Evolutionary conservation across 2,113 vertebrate genomes (phyloP), one percentile per base, ranked within the genome.

Genomic region (Catharus bicknelli): DNA sequence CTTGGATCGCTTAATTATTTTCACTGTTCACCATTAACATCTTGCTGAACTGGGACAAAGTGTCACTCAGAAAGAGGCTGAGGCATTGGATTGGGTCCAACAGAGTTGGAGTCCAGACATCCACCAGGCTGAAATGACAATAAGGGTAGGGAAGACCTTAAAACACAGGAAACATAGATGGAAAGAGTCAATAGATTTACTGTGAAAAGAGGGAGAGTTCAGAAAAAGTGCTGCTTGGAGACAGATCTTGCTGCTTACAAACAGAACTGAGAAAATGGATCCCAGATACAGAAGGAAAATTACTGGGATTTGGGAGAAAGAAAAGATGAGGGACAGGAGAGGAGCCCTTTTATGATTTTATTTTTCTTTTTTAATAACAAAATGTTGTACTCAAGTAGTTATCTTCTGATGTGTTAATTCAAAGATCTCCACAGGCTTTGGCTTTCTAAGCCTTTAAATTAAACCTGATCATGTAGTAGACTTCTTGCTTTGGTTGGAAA

Each of bases 1-100:
- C 53, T 90, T 89, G 81, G 86, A 89, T 72, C 81, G 36, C 72
- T 89, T 84, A 92, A 89, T 96, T 90, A 67, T 86, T 86, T 88
- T 78, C 40, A 10, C n/a, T 68, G 69, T 72, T 96, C 57, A 36
- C n/a, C n/a, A 57, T 89, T 90, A 95, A 82, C 66, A 59, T 86
- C 58, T 92, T 79, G 36, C 45, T 79, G 69, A 84, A 72, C 53
- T 82, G 36, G 57, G 69, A 10, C 54, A 34, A 25, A 21, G 8
- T 77, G n/a, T 78, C n/a, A 72, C 48, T 89, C 7, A 55, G 72
- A 67, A 42, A 55, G 32, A 42, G 29, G 18, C 16, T 74, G 36
- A 70, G 69, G 77, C 51, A 75, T 25, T 89, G 43, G 58, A 29
- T 21, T 17, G 16, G 21, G 8, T 73, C 25, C 38, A n/a, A 38